Base-by-base conservation (phyloP, 1,140 invertebrate species). In the Pseudoatta argentina region DNA sequence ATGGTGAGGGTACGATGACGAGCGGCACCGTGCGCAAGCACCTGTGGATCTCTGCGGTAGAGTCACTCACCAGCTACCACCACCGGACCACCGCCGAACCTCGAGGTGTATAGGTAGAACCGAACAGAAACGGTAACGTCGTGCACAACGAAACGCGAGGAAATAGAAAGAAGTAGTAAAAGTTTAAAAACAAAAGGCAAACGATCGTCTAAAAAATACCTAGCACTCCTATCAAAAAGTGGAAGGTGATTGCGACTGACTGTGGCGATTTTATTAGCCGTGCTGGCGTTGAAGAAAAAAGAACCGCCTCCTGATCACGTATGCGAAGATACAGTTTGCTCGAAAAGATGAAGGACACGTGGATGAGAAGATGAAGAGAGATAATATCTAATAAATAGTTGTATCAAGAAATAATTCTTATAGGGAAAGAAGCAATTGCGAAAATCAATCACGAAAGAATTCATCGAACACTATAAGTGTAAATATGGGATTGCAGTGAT, bases 21-120 rank as follows among this genome's bases (percentile, higher is more conserved):
- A 71, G 21, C 66, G 88, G 83, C 81, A 92, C 86, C 86, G 76
- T 81, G 91, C 89, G 89, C 87, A 92, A 94, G 94, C 94, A 95
- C 94, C 94, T 95, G 94, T 95, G 94, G 94, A 95, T 95, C 94
- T 94, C 86, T 87, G 79, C 87, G 87, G 87, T 88, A 90, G 94
- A 95, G 94, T 95, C 94, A 94, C 94, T 95, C 94, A 92, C 92
- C 94, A 94, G 93, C 94, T 94, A 94, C 94, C 94, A 95, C 94
- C 93, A 94, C 94, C 92, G 92, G 89, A 93, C 92, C 90, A 90
- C 90, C 92, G 90, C 92, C 92, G 87, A 93, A 90, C 89, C 63
- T 89, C 76, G 53, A 81, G 69, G 88, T 86, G 77, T 79, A 90
- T 76, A 87, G 75, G 30, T 89, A 87, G 69, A 90, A 67, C 53